Conservation (phyloP, 2,888 invertebrate genomes). For the Dorcus hopei region DNA sequence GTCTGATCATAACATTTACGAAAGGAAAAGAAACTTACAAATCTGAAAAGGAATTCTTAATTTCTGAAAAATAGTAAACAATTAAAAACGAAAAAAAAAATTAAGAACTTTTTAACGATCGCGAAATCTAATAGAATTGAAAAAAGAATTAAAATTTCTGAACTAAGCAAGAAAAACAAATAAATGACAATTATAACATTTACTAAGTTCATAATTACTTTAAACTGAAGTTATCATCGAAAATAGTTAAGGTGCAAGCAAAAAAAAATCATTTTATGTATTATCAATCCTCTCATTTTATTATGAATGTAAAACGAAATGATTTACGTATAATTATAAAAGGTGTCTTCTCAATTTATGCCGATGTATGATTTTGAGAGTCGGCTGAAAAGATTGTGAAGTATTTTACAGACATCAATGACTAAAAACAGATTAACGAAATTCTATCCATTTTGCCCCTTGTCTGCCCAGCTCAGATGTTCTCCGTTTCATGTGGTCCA, state of each 20-base stretch:
- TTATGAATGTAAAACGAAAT: background rate
- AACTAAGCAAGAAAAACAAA: too few species aligned
- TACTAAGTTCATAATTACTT: too few species aligned
- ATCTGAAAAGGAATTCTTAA: too few species aligned
- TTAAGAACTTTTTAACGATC: too few species aligned
- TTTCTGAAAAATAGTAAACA: too few species aligned
- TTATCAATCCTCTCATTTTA: conserved; percentile 34
- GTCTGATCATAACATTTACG: too few species aligned
- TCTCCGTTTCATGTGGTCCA: conserved; percentile 27
- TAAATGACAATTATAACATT: too few species aligned
- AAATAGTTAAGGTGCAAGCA: conserved; percentile 39
- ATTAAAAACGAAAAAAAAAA: too few species aligned
- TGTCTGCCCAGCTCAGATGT: conserved; percentile 40
- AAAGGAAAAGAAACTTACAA: too few species aligned
- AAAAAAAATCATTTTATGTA: conserved; percentile 43
- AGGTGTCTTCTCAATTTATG: background rate
- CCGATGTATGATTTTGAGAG: background rate
- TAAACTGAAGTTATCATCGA: conserved; percentile 29
- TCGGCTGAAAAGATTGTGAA: conserved; percentile 10
- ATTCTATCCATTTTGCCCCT: conserved; percentile 28
- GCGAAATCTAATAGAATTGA: too few species aligned
- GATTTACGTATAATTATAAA: background rate
- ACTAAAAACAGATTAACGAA: conserved; percentile 40
- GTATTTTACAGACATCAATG: conserved; percentile 40
- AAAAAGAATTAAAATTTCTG: too few species aligned